These are phyloP conservation scores for Tenualosa thibaudeaui DNA, from an alignment of 2,797 vertebrate genomes.

Conservation along the genomic window DNA sequence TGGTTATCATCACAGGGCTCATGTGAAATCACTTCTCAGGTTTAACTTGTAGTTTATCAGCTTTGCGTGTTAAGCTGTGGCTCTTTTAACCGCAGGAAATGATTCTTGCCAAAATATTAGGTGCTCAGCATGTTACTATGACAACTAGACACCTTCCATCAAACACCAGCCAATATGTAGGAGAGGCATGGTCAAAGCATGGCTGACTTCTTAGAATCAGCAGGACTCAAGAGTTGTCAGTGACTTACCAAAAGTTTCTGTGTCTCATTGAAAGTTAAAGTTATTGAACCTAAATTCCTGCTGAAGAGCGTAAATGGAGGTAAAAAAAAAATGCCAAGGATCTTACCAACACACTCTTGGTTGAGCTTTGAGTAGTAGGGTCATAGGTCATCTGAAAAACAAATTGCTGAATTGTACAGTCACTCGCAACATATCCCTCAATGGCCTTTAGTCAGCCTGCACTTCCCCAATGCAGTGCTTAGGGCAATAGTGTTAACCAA, in stretches of 20 bases:
- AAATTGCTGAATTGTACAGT: conserved; percentile 62
- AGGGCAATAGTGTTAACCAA: conserved; percentile 56
- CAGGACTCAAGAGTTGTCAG: not conserved
- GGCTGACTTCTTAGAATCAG: not conserved
- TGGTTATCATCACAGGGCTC: conserved; percentile 42
- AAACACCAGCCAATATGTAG: conserved; percentile 26
- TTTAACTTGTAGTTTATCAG: conserved; percentile 56
- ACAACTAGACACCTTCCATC: conserved; percentile 41
- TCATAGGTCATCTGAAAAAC: not conserved
- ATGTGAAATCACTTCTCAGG: conserved; percentile 68
- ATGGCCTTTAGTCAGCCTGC: conserved; percentile 66
- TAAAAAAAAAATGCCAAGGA: conserved; percentile 9
- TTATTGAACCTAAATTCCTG: not conserved
- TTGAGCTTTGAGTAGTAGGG: not conserved
- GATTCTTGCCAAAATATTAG: conserved; percentile 66
- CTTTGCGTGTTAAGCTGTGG: conserved; percentile 42
- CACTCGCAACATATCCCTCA: conserved; percentile 57
- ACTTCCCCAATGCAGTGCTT: conserved; percentile 59
- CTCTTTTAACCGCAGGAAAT: conserved; percentile 55
- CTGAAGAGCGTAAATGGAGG: not conserved
- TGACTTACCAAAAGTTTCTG: not conserved
- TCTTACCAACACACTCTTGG: not conserved
- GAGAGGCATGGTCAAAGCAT: not conserved
- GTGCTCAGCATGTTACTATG: conserved; percentile 62
- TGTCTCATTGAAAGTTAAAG: too few relatives aligned